phyloP scores from a whole-genome alignment of 2,113 vertebrate species.

The Anarhynchus alexandrinus region DNA sequence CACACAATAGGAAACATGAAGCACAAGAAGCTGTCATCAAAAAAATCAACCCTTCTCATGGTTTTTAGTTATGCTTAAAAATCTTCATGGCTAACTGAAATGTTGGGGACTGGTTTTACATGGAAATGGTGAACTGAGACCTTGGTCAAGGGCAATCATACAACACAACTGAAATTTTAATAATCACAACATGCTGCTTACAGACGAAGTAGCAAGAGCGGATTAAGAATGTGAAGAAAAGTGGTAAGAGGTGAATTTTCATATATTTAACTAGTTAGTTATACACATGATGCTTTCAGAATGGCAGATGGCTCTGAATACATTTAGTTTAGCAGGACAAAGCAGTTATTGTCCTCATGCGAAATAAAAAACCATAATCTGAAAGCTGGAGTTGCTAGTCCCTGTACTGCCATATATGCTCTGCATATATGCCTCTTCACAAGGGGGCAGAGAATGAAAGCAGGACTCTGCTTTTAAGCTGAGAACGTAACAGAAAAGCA shows the following conservation, averaged over 20 bases:
- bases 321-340: neutral
- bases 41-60: neutral
- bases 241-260: rapidly evolving
- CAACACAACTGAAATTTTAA: neutral
- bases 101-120: neutral
- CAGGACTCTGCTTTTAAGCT: neutral
- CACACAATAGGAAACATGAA: neutral
- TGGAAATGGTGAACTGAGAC: neutral
- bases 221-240: neutral
- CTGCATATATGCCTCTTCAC: neutral
- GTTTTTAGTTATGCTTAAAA: neutral
- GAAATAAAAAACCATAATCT: neutral
- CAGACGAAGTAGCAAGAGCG: neutral
- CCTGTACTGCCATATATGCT: neutral
- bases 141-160: neutral
- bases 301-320: neutral
- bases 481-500: neutral
- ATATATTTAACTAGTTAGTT: neutral
- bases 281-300: neutral
- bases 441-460: neutral
- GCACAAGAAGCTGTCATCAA: neutral
- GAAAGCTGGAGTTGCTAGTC: neutral
- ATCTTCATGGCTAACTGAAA: neutral
- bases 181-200: neutral
- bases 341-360: neutral